These are phyloP conservation scores for Conchocele bisecta DNA, from an alignment of 2,888 invertebrate genomes.

Conservation along the genomic window DNA sequence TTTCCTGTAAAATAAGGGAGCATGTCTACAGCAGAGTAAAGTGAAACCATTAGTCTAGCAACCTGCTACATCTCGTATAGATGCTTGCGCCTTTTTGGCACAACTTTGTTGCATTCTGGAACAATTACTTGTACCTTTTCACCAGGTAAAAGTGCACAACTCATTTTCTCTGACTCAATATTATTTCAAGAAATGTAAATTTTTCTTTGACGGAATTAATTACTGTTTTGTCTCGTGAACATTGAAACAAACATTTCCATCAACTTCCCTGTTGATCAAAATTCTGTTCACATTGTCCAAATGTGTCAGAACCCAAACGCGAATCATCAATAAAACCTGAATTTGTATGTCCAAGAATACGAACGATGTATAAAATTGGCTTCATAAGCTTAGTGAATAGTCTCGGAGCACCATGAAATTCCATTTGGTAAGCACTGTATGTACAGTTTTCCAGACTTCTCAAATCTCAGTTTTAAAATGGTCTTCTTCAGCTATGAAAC, in stretches of 20 bases:
- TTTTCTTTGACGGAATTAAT: conserved; percentile 14
- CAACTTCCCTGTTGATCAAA: neutral
- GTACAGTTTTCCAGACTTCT: conserved; percentile 27
- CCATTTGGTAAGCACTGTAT: conserved; percentile 40
- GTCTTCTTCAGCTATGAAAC: conserved; percentile 15
- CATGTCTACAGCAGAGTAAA: too few relatives aligned
- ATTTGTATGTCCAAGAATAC: conserved; percentile 18
- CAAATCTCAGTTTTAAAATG: conserved; percentile 23
- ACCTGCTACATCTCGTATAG: too few relatives aligned
- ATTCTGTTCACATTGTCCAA: conserved; percentile 19
- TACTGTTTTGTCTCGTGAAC: conserved; percentile 23
- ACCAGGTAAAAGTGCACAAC: conserved; percentile 17
- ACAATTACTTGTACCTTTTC: too few relatives aligned
- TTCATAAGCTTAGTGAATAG: conserved; percentile 51
- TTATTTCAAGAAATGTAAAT: conserved; percentile 22
- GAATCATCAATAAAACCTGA: conserved; percentile 48
- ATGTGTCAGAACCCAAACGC: conserved; percentile 5
- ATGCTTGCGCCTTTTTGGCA: too few relatives aligned
- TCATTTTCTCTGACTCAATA: conserved; percentile 38
- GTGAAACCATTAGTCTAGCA: too few relatives aligned
- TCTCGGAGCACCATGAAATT: conserved; percentile 33
- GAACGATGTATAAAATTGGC: conserved; percentile 35
- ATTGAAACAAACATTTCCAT: conserved; percentile 28
- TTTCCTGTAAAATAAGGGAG: too few relatives aligned
- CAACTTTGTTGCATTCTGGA: too few relatives aligned